Percentiles rank a stretch among this genome's conserved stretches.
phyloP scores from a whole-genome alignment of 2,888 invertebrate genomes.

The Drosophila hamatofila region DNA sequence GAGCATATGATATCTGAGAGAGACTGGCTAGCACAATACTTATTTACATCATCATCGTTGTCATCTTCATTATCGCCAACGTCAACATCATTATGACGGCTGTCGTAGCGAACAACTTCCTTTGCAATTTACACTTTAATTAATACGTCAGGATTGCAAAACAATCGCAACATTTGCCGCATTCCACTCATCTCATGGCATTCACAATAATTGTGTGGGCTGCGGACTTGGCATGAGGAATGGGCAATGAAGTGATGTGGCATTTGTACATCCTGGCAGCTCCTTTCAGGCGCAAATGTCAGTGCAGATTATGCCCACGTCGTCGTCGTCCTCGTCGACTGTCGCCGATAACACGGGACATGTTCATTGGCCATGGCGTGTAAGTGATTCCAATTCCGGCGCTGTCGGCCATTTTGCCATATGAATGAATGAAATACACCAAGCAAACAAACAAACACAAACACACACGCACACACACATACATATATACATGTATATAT shows the following conservation, averaged over 20 bases:
- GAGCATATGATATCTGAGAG: neutral
- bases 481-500: neutral
- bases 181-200: slow-evolving; percentile 15
- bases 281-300: slow-evolving; percentile 41
- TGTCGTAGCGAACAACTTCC: slow-evolving; percentile 41
- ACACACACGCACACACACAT: neutral
- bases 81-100: neutral
- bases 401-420: slow-evolving; percentile 54
- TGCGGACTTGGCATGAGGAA: too few relatives aligned
- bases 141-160: slow-evolving; percentile 38
- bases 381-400: slow-evolving; percentile 72
- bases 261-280: slow-evolving; percentile 15
- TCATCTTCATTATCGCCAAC: neutral
- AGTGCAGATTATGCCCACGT: slow-evolving; percentile 36
- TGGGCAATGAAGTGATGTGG: neutral
- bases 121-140: slow-evolving; percentile 59
- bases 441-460: neutral
- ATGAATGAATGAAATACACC: slow-evolving; percentile 45
- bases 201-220: slow-evolving; percentile 12
- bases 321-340: slow-evolving; percentile 6
- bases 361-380: slow-evolving; percentile 70
- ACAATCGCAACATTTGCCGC: slow-evolving; percentile 18
- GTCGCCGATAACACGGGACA: slow-evolving; percentile 60
- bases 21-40: neutral
- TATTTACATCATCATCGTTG: neutral